These are phyloP conservation scores for Pristionchus maxplancki DNA, from an alignment of 2,888 invertebrate genomes.

Conservation along the genomic window DNA sequence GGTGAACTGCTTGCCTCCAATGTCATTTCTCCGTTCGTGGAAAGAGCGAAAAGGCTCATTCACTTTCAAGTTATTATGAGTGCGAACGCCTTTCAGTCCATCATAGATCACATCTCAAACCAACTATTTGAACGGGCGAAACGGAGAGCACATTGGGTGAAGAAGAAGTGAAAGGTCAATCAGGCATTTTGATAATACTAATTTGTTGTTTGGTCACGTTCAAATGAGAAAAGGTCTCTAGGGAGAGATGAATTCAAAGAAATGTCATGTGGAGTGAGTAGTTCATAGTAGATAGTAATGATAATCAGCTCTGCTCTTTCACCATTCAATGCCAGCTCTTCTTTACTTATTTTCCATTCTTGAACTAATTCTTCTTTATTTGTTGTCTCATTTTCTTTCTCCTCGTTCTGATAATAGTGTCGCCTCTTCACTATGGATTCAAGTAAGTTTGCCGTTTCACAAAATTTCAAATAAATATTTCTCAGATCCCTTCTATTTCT, in stretches of 20 bases:
- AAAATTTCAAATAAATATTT: background rate
- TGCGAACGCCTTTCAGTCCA: background rate
- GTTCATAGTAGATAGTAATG: background rate
- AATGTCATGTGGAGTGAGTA: background rate
- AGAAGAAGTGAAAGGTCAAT: too few species aligned
- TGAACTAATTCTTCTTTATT: background rate
- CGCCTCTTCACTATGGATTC: background rate
- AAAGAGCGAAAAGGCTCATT: background rate
- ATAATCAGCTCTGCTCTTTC: too few species aligned
- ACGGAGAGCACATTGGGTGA: too few species aligned
- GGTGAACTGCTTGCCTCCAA: too few species aligned
- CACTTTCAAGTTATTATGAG: background rate
- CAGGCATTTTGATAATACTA: too few species aligned
- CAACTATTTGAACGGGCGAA: background rate
- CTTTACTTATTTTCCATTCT: background rate
- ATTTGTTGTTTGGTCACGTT: background rate
- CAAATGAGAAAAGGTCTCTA: background rate
- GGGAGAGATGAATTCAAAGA: background rate
- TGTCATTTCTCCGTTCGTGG: background rate
- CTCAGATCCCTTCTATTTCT: background rate
- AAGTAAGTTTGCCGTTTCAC: background rate
- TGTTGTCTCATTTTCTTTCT: background rate
- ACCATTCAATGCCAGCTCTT: background rate
- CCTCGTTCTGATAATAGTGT: background rate
- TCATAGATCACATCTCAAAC: background rate